A percentile compares a stretch with the other conserved stretches of the same genome.
Conservation (phyloP, 2,113 vertebrate genomes). For the Eonycteris spelaea region DNA sequence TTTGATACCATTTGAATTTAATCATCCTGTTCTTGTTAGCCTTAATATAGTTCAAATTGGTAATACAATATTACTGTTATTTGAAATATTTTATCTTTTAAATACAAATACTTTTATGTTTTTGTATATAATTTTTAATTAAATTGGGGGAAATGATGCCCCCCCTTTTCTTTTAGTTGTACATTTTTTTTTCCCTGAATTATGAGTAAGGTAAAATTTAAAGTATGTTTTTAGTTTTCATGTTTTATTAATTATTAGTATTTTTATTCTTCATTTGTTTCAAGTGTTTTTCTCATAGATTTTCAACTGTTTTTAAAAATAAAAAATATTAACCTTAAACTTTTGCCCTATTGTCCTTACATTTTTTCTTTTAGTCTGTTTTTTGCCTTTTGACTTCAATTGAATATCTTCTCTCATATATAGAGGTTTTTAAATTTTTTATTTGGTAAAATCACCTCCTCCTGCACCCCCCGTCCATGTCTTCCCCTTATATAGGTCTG, state of each 20-base stretch:
- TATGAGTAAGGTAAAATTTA: neutral
- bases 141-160: neutral
- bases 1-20: conserved; percentile 4
- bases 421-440: neutral
- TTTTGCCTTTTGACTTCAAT: neutral
- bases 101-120: neutral
- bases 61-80: neutral
- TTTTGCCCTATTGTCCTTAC: neutral
- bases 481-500: neutral
- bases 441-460: neutral
- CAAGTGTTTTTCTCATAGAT: neutral
- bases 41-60: neutral
- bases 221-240: neutral
- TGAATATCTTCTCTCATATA: neutral
- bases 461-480: neutral
- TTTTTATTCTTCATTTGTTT: neutral
- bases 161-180: neutral
- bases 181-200: neutral
- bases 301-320: neutral
- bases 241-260: neutral
- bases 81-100: conserved; percentile 10
- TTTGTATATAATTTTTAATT: neutral
- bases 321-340: neutral
- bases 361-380: neutral
- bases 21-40: neutral